Base-by-base conservation (phyloP, 2,888 invertebrate genomes). In the Bimastos eiseni region DNA sequence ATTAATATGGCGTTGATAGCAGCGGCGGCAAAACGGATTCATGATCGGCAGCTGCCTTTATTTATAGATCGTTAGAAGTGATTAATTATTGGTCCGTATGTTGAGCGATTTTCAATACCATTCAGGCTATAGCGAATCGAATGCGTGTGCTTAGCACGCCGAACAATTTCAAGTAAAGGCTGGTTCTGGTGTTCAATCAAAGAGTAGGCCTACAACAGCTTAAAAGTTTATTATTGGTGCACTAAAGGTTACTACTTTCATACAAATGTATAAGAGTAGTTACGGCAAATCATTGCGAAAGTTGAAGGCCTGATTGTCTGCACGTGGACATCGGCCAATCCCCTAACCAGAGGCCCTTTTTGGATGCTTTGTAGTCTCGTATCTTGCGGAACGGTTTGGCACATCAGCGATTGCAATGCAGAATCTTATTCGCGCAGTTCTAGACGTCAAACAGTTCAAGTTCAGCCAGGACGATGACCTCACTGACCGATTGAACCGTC, bases 401-500 rank as follows among this genome's bases (percentile, higher is more conserved):
- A n/a, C 8, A 70, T 70, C 30, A n/a, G n/a, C n/a, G 92, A 92
- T 44, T 34, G 91, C 38, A 15, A 92, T 92, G 92, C 92, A 92
- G 83, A 91, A 91, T 38, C 55, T 92, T 24, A 34, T 92, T 36
- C 90, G 91, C 19, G 90, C 90, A 8, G 83, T 92, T 41, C 84
- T 92, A 44, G 92, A 92, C 90, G 38, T 92, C 37, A 90, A 88
- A 38, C 91, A 92, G 83, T 89, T 92, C 89, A 92, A 92, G 88
- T 88, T 92, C 55, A 90, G 90, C n/a, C 83, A 89, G 17, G 93
- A 93, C 89, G 95, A 96, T 91, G 95, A 95, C 92, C 94, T 94
- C 44, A 94, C 95, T 55, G 95, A 95, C 93, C 94, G 95, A 92
- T 93, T 95, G 90, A 95, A 95, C 93, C 94, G 95, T 91, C 95